These are phyloP conservation scores for Bombus balteatus DNA, from an alignment of 1,140 invertebrate genomes.

Conservation along the genomic window DNA sequence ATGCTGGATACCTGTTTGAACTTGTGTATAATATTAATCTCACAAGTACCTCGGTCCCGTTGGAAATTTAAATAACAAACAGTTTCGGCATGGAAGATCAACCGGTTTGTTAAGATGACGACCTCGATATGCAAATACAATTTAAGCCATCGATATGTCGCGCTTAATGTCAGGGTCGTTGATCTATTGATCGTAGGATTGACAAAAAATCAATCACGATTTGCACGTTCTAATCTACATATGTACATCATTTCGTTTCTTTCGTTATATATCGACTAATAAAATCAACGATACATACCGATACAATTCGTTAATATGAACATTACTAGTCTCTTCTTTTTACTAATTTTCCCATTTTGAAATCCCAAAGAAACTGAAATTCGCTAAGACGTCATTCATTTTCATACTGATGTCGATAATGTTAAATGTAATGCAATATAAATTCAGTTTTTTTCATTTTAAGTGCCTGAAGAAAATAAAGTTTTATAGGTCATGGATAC, in stretches of 20 bases:
- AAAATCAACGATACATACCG: neutral
- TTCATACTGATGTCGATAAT: neutral
- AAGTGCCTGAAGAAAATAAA: too few relatives aligned
- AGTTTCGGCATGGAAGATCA: neutral
- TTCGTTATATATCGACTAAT: neutral
- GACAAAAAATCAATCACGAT: neutral
- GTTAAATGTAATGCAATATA: neutral
- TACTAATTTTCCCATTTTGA: neutral
- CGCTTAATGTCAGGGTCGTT: conserved; percentile 26
- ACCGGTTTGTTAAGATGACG: conserved; percentile 6
- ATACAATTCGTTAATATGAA: neutral
- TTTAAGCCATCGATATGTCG: conserved; percentile 10
- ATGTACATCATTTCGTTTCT: neutral
- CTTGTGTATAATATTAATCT: conserved; percentile 20
- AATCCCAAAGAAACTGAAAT: neutral
- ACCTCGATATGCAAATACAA: conserved; percentile 4
- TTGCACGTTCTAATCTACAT: neutral
- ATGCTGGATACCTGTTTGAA: neutral
- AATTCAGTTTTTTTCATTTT: neutral
- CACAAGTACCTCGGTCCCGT: neutral
- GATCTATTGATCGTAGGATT: neutral
- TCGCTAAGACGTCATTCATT: neutral
- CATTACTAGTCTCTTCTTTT: neutral
- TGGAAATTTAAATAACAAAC: conserved; percentile 28
- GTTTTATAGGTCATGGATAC: too few relatives aligned